Conservation (phyloP, 1,140 invertebrate species). For the Leptinotarsa defecta region DNA sequence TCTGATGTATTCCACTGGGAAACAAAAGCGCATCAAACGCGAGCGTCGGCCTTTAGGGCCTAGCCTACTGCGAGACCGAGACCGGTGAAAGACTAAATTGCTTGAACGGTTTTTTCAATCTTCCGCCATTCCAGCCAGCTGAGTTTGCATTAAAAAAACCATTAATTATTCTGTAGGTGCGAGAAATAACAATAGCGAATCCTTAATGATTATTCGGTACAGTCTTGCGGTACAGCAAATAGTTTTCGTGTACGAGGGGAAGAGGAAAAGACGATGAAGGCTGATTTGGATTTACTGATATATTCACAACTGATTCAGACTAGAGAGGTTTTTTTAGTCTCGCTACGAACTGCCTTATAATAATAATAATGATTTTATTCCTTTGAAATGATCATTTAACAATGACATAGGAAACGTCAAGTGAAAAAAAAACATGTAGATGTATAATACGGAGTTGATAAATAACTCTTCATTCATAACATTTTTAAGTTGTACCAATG, state of each 20-base stretch:
- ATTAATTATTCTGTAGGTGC: slow-evolving; percentile 25
- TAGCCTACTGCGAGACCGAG: not conserved
- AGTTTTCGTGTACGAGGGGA: slow-evolving; percentile 13
- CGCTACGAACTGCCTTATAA: no score
- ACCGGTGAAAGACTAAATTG: slow-evolving; percentile 10
- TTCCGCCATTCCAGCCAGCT: not conserved
- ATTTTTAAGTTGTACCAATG: no score
- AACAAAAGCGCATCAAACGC: not conserved
- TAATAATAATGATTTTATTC: no score
- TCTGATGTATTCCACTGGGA: not conserved
- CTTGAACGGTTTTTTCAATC: not conserved
- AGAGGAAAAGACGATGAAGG: no score
- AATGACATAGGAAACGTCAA: no score
- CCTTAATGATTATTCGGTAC: slow-evolving; percentile 12
- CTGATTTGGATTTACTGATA: no score
- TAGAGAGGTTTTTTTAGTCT: no score
- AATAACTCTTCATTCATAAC: no score
- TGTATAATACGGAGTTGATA: no score
- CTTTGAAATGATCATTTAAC: no score
- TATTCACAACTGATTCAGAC: no score
- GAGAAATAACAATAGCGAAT: slow-evolving; percentile 26
- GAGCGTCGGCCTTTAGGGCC: not conserved
- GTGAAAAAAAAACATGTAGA: no score
- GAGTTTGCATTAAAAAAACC: slow-evolving; percentile 14
- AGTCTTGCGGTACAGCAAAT: slow-evolving; percentile 11